These are phyloP conservation scores for Folsomia manolachei DNA, from an alignment of 2,888 invertebrate species.

Conservation along the genomic window DNA sequence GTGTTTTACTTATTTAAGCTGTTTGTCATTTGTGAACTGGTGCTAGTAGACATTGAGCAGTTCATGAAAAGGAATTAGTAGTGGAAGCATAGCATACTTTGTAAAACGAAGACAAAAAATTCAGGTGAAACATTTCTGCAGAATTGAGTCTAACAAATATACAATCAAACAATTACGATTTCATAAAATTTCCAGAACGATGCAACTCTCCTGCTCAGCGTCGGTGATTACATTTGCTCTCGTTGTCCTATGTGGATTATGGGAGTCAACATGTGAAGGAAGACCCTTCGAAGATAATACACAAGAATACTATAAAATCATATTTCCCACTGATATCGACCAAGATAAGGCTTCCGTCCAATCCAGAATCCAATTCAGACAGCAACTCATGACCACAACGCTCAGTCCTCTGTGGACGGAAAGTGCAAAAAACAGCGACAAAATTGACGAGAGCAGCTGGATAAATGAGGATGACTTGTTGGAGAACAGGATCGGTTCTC, in stretches of 20 bases:
- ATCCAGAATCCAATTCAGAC: background rate
- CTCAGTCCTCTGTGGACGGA: no score
- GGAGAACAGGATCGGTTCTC: background rate
- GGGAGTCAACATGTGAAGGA: background rate
- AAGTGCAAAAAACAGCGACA: no score
- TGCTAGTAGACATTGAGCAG: no score
- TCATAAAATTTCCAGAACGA: background rate
- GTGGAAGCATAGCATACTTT: no score
- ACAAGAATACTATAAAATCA: background rate
- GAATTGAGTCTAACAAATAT: no score
- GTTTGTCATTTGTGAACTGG: background rate
- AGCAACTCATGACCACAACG: background rate
- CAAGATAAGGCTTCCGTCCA: background rate
- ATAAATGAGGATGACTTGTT: background rate
- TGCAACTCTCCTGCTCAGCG: background rate
- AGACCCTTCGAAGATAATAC: background rate
- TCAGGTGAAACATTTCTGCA: no score
- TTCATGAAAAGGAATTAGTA: no score
- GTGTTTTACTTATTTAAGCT: background rate
- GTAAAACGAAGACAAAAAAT: no score
- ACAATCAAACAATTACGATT: no score
- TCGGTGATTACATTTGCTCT: background rate
- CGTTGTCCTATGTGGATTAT: no score
- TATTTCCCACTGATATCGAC: background rate
- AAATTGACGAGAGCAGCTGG: background rate